Evolutionary conservation across 2,113 vertebrate species (phyloP).

Genomic region (Nothoprocta perdicaria): DNA sequence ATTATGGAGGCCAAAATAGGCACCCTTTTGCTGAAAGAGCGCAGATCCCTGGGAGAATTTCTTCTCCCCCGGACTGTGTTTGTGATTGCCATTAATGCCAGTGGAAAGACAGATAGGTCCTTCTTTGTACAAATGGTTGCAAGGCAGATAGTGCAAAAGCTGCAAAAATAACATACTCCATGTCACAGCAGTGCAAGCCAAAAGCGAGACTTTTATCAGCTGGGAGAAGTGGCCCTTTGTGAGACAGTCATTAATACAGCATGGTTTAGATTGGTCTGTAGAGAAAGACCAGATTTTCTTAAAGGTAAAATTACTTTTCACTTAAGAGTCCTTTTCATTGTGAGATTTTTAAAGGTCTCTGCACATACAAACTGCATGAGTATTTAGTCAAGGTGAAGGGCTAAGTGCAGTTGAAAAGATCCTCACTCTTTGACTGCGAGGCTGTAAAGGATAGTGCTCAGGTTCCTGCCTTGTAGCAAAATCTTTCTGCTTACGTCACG

Average conservation of each 20-base stretch:
- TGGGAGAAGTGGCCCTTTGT: neutral
- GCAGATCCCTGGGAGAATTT: constrained; percentile 22
- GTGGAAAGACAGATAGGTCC: constrained; percentile 4
- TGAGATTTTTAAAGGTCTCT: constrained; percentile 34
- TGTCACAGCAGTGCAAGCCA: neutral
- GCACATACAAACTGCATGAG: neutral
- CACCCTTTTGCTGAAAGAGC: neutral
- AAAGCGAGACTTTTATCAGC: neutral
- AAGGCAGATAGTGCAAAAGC: constrained; percentile 9
- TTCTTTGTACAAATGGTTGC: neutral
- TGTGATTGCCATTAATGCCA: constrained; percentile 38
- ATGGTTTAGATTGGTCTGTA: neutral
- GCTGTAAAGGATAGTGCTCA: constrained; percentile 17
- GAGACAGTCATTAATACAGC: neutral
- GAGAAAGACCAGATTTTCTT: constrained; percentile 17
- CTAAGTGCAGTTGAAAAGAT: constrained; percentile 4
- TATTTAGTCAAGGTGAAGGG: neutral
- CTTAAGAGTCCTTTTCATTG: neutral
- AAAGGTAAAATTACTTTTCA: constrained; percentile 27
- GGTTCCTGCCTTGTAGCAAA: constrained; percentile 35
- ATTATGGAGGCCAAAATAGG: constrained; percentile 6
- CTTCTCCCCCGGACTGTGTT: neutral
- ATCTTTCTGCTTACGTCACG: constrained; percentile 16
- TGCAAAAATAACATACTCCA: neutral
- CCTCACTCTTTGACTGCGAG: neutral